phyloP scores from a whole-genome alignment of 2,888 invertebrate genomes.

The Antheraea assamensis region DNA sequence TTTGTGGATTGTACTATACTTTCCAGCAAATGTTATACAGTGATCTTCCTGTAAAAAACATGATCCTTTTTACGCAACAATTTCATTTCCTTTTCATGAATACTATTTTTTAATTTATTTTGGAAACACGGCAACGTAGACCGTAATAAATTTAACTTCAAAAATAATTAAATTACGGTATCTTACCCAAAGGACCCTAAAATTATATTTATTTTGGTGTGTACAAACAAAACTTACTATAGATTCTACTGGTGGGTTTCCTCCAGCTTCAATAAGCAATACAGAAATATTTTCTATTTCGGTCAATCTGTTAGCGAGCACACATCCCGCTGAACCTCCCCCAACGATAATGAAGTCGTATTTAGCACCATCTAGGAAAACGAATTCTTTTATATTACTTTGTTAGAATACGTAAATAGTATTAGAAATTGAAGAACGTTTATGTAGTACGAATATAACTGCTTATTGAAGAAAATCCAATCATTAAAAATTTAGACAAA shows the following conservation, averaged over 20 bases:
- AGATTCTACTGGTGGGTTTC: slow-evolving; percentile 28
- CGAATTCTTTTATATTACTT: not conserved
- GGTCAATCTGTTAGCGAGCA: slow-evolving; percentile 19
- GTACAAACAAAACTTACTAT: slow-evolving; percentile 23
- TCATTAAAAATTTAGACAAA: too few relatives aligned
- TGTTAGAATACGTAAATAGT: too few relatives aligned
- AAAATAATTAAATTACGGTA: not conserved
- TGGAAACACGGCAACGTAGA: not conserved
- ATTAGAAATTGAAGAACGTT: too few relatives aligned
- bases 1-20: too few relatives aligned
- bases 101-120: too few relatives aligned
- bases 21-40: too few relatives aligned
- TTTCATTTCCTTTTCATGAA: too few relatives aligned
- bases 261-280: slow-evolving; percentile 25
- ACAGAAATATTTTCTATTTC: slow-evolving; percentile 14
- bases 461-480: too few relatives aligned
- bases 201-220: not conserved
- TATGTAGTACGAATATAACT: too few relatives aligned
- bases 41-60: too few relatives aligned
- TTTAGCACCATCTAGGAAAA: not conserved
- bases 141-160: not conserved
- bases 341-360: slow-evolving; percentile 18
- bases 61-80: too few relatives aligned
- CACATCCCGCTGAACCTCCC: slow-evolving; percentile 22
- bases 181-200: too few relatives aligned